phyloP scores from a whole-genome alignment of 1,140 invertebrate genomes.

The Zaprionus davidi region DNA sequence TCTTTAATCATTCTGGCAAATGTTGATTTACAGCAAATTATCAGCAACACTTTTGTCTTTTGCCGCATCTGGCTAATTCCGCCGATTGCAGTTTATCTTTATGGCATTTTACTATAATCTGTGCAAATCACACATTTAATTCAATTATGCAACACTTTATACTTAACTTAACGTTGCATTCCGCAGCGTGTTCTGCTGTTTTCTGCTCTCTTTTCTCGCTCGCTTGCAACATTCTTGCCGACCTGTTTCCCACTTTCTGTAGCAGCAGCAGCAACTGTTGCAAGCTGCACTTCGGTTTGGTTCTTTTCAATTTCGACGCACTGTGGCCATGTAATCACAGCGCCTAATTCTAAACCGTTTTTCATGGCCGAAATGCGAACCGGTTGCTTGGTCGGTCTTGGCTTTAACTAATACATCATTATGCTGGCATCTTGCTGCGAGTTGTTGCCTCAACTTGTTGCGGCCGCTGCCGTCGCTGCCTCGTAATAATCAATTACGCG shows the following conservation, averaged over 20 bases:
- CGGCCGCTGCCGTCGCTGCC: conserved; percentile 34
- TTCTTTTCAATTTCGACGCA: conserved; percentile 66
- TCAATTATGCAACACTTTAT: conserved; percentile 41
- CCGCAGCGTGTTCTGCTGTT: conserved; percentile 17
- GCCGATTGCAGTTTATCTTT: not conserved
- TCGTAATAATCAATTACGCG: conserved; percentile 82
- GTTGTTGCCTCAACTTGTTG: conserved; percentile 16
- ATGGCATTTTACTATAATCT: not conserved
- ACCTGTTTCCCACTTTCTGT: conserved; percentile 14
- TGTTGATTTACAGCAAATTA: not conserved
- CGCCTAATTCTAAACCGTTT: conserved; percentile 80
- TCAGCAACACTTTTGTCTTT: not conserved
- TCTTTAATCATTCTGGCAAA: not conserved
- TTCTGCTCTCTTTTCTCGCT: conserved; percentile 15
- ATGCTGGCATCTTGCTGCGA: conserved; percentile 49
- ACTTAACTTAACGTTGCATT: conserved; percentile 30
- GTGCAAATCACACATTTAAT: conserved; percentile 9
- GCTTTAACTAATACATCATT: conserved; percentile 82
- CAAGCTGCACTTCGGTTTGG: conserved; percentile 55
- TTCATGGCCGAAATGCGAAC: conserved; percentile 81
- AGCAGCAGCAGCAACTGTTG: conserved; percentile 13
- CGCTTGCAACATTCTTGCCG: conserved; percentile 43
- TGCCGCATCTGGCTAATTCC: not conserved
- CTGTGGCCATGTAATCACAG: conserved; percentile 71
- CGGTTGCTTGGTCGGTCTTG: conserved; percentile 62